Evolutionary conservation across 2,888 invertebrate species (phyloP), one percentile per base, ranked within the genome.

Genomic region (Agrotis segetum): DNA sequence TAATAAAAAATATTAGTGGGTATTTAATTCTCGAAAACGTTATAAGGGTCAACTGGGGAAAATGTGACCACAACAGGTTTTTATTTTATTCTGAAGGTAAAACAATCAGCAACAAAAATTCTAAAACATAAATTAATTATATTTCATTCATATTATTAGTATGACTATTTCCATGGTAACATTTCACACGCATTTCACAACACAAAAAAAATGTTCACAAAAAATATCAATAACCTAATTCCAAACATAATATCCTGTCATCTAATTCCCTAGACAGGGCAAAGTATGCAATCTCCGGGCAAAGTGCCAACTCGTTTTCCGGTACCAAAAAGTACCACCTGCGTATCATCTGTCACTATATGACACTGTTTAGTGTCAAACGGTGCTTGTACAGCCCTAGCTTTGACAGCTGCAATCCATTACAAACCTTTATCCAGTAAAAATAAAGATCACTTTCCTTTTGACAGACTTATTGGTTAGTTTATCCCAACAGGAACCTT

Each of bases 351-450:
- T 79, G 79, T 80, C 80, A 80, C 61, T 46, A 65, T 21, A 9
- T 29, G 78, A 40, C 67, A 70, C 82, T 80, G 79, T 65, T 70
- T 65, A 70, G 69, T 78, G 69, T 82, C 74, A 67, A 58, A 24
- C 46, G 40, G 24, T 34, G 63, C 40, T 13, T 47, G 46, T n/a
- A 34, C 29, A 40, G 40, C 40, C 40, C 34, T 34, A 34, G 7
- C 7, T 40, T 9, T 56, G 14, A 34, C 13, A n/a, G 40, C n/a
- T 34, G 11, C n/a, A 56, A 56, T 34, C 3, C 34, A n/a, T 14
- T 1, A 56, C 6, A 29, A 56, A 56, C 56, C 34, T n/a, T 56
- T 34, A 6, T 14, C 5, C 14, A 0, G n/a, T 3, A 14, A 34
- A 56, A 19, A 34, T 56, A 56, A 56, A 56, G 56, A n/a, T 34